Evolutionary conservation across 2,113 vertebrate species (phyloP), one percentile per base, ranked within the genome.

Genomic region (Indri indri): DNA sequence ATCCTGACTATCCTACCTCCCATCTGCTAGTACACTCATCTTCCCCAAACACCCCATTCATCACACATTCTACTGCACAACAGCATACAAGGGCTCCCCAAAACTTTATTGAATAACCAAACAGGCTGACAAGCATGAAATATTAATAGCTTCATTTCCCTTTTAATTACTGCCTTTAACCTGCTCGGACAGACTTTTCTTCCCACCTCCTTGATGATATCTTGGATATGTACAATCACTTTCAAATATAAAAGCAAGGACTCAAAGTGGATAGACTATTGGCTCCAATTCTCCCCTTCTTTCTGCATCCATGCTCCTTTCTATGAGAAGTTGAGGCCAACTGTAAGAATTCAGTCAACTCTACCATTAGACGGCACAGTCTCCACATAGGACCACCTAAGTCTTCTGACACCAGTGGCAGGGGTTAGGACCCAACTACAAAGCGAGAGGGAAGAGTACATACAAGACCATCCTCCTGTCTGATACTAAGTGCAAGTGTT

Each of bases 21-120:
- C 27, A 7, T 57, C 9, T 9, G 25, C 17, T 17, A 1, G n/a
- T 3, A 23, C 2, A 1, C 2, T 12, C 47, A 0, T 73, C 47
- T 52, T 52, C n/a, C 47, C 66, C 40, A 45, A 37, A 30, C 42
- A 47, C 34, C 2, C 54, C 6, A 0, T 20, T 52, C 34, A 20
- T 2, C 5, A 6, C n/a, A 25, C 3, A 0, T 40, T 25, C 34
- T 52, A 23, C 40, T 23, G 54, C 34, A 32, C 10, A 20, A 17
- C 8, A 11, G 3, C 50, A 34, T 2, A 5, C 40, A 27, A 71
- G 0, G 16, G 34, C 27, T 27, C 34, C n/a, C 59, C 7, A 50
- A n/a, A 6, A 45, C 34, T 73, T 37, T n/a, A 68, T 2, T 4
- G 22, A 73, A 22, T 57, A 83, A 47, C 65, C 1, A 9, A 57